Base-by-base conservation (phyloP, 2,113 vertebrate species). In the Cyprinodon brontotheroides region DNA sequence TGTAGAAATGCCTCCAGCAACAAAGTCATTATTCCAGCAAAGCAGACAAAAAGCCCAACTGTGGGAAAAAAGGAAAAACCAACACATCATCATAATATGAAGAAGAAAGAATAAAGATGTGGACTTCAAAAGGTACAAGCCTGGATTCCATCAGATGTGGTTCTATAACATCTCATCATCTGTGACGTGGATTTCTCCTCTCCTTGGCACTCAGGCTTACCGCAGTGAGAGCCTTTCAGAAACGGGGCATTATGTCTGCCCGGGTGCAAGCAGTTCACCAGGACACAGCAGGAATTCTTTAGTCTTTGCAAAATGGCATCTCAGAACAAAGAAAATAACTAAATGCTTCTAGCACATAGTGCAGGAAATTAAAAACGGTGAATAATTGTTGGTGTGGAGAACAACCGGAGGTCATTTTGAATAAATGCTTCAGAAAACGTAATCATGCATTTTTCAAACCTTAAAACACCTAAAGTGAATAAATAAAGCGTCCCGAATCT, bases 51-150 rank as follows among this genome's bases (percentile, higher is more conserved):
- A 57, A 57, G 7, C 20, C 2, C 1, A 53, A 14, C 17, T 53
- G 48, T 53, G 48, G 48, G 48, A 20, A 53, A 20, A 50, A 20
- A 7, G 17, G 15, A 57, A 57, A 45, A n/a, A 57, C 50, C 17
- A 53, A 53, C 48, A 53, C 17, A 57, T 48, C 47, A 48, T 57
- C 50, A 57, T 57, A 57, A 69, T 43, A 20, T 3, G 36, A 4
- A 29, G 29, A 4, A 36, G 29, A 41, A 57, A 45, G 69, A 72
- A 61, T 65, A n/a, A 70, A 61, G 50, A 72, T 2, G 36, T 63
- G 36, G 3, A 14, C 43, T 61, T 65, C 4, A 11, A 50, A 37
- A 14, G 10, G 1, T 50, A 45, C 65, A 13, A 14, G 36, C 1
- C 60, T 37, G 60, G 11, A 61, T 37, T 29, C 45, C 45, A 36